Evolutionary conservation across 2,888 invertebrate species (phyloP), one percentile per base, ranked within the genome.

Genomic region (Brachypalpus laphriformis): DNA sequence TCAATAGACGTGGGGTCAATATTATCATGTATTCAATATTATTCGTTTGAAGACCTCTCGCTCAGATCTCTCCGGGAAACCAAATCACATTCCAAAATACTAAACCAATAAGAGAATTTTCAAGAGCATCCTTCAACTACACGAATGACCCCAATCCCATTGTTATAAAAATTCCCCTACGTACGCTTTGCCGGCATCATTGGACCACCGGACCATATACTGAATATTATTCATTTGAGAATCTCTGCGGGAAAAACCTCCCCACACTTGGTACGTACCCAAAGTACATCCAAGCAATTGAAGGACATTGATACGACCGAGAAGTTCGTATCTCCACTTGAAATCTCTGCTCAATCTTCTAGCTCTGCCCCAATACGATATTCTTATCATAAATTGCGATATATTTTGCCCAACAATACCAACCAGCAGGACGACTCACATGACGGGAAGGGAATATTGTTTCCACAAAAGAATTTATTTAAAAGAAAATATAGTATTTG

Each of bases 331-430:
- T 54, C 25, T 65, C 20, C 70, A 65, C 76, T 82, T 65, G 49
- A 76, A 82, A 71, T 71, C 49, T 82, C 61, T 61, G 34, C 45
- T 76, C 57, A 71, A 70, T 76, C 76, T 51, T 71, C 65, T 63
- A 25, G 45, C 45, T 51, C 42, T 70, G 42, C 37, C 11, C 34
- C 14, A 9, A 47, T 63, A 20, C n/a, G 20, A 57, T 70, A 68
- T 57, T 70, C 65, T 14, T 18, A 49, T 65, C 63, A 82, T 76
- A 68, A 75, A 76, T 82, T 63, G 45, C 2, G 59, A 59, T 37
- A 59, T 49, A 51, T 65, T 54, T 11, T 25, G 11, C 22, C n/a
- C 25, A 51, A 68, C 68, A 54, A 40, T 16, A 16, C 31, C 11
- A 25, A 25, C 25, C 28, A 16, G 54, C 16, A 54, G n/a, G 7